Evolutionary conservation across 2,888 invertebrate species (phyloP).

Genomic region (Alsophila aescularia): DNA sequence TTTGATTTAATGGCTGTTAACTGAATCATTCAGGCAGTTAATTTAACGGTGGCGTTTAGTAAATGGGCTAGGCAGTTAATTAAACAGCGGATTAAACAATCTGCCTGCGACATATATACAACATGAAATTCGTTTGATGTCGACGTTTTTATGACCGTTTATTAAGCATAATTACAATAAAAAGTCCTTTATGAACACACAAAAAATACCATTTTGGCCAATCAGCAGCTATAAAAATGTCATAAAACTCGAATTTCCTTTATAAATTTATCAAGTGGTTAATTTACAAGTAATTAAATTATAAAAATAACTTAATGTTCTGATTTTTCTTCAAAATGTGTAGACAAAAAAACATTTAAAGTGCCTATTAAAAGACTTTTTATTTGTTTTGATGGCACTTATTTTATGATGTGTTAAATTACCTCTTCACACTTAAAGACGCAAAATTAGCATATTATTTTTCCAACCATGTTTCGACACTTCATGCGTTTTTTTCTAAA

Average conservation of each 20-base stretch:
- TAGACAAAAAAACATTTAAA: conserved; percentile 2
- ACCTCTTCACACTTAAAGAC: not conserved
- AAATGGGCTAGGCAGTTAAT: too few relatives aligned
- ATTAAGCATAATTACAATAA: not conserved
- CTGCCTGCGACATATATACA: too few relatives aligned
- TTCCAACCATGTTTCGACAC: too few relatives aligned
- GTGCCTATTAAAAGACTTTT: conserved; percentile 2
- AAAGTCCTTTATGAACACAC: not conserved
- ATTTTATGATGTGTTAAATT: conserved; percentile 11
- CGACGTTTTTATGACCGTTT: too few relatives aligned
- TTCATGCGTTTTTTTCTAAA: too few relatives aligned
- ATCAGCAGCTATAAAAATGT: conserved; percentile 5
- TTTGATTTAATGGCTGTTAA: too few relatives aligned
- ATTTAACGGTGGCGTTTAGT: too few relatives aligned
- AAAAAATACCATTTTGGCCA: conserved; percentile 8
- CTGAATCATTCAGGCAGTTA: too few relatives aligned
- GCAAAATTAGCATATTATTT: too few relatives aligned
- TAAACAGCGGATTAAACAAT: too few relatives aligned
- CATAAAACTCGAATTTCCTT: not conserved
- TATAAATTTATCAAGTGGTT: conserved; percentile 2
- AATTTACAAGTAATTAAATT: not conserved
- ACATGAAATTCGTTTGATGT: too few relatives aligned
- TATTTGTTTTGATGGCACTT: conserved; percentile 12
- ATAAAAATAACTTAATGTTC: conserved; percentile 2
- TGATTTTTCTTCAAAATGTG: conserved; percentile 9